Evolutionary conservation across 2,113 vertebrate species (phyloP).

Genomic region (Mixornis gularis): DNA sequence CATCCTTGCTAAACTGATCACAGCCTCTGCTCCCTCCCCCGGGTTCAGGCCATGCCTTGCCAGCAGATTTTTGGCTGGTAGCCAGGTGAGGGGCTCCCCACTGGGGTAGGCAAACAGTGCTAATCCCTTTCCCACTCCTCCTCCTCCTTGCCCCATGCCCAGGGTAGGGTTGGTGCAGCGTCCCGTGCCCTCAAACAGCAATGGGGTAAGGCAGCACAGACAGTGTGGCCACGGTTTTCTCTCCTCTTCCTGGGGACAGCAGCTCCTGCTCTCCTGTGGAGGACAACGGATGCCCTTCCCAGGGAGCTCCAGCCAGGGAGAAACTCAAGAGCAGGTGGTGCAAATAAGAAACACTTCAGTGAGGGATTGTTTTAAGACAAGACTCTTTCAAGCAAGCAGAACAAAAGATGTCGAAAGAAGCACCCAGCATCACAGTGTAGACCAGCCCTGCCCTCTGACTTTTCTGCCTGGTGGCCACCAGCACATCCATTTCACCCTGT

Average conservation of each 20-base stretch:
- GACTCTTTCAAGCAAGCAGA: conserved; percentile 22
- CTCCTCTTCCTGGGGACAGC: conserved; percentile 11
- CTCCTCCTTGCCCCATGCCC: neutral
- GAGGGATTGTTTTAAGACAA: conserved; percentile 19
- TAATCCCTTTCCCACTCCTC: neutral
- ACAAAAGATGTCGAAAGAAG: neutral
- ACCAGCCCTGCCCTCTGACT: neutral
- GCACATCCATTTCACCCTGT: neutral
- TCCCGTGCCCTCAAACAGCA: neutral
- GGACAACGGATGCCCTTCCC: neutral
- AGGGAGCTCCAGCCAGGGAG: neutral
- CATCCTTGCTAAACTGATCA: neutral
- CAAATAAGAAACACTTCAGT: conserved; percentile 39
- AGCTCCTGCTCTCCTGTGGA: neutral
- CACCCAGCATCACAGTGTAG: conserved; percentile 45
- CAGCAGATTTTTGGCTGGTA: neutral
- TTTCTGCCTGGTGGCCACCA: neutral
- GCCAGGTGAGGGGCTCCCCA: neutral
- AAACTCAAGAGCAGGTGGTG: neutral
- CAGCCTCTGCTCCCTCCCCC: neutral
- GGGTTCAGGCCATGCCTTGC: neutral
- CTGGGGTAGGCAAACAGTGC: neutral
- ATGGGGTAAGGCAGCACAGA: neutral
- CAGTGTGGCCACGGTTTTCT: neutral
- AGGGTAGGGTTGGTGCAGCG: accelerated